Evolutionary conservation across 2,888 invertebrate species (phyloP).

Genomic region (Oscheius myriophilus): DNA sequence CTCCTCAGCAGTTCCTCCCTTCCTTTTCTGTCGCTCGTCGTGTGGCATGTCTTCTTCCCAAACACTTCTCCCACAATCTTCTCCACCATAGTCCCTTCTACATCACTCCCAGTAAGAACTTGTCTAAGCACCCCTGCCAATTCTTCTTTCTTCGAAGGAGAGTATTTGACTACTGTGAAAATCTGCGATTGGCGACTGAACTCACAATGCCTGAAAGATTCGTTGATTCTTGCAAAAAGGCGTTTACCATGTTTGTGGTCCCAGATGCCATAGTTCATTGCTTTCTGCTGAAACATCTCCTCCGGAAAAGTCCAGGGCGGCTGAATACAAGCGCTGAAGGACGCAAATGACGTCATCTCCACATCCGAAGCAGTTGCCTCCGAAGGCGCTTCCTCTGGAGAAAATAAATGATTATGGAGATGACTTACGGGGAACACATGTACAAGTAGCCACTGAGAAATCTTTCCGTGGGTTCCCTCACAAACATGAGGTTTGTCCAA

Average conservation of each 20-base stretch:
- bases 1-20: neutral
- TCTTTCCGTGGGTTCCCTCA: conserved; percentile 10
- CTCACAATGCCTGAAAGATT: conserved; percentile 23
- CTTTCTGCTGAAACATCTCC: neutral
- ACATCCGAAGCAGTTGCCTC: conserved; percentile 12
- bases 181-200: neutral
- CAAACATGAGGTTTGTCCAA: conserved; percentile 21
- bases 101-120: neutral
- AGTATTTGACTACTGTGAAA: conserved; percentile 9
- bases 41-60: conserved; percentile 1
- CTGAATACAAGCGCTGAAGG: neutral
- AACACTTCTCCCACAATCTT: neutral
- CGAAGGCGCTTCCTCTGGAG: conserved; percentile 7
- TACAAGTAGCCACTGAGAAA: conserved; percentile 17
- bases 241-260: conserved; percentile 21
- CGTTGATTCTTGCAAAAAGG: too few species aligned
- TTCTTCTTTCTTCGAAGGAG: conserved; percentile 1
- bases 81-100: neutral
- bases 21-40: neutral
- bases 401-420: neutral
- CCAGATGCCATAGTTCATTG: conserved; percentile 20
- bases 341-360: conserved; percentile 14
- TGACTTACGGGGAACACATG: conserved; percentile 5
- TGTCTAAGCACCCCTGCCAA: neutral
- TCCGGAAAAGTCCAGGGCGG: neutral